A percentile compares a stretch with the other conserved stretches of the same genome.
These are phyloP conservation scores for Sinella curviseta DNA, from an alignment of 1,140 invertebrate species.

Conservation along the genomic window DNA sequence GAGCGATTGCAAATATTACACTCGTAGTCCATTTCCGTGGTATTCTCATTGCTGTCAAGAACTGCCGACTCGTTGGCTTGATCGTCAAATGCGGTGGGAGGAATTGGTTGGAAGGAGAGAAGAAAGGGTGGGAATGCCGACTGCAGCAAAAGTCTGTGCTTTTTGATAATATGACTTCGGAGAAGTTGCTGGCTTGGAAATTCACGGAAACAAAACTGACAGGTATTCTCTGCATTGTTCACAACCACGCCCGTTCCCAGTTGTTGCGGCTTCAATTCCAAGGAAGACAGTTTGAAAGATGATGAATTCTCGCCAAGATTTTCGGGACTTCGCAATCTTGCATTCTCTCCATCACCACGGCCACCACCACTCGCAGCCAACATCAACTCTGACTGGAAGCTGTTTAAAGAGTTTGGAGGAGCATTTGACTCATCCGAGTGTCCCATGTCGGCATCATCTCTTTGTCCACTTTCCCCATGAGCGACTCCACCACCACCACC, in stretches of 20 bases:
- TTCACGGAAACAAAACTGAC: constrained; percentile 43
- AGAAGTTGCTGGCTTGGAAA: constrained; percentile 36
- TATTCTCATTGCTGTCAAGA: constrained; percentile 27
- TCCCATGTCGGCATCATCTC: neutral
- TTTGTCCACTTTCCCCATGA: constrained; percentile 6
- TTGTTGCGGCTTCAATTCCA: constrained; percentile 30
- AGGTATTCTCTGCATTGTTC: constrained; percentile 30
- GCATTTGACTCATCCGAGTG: constrained; percentile 7
- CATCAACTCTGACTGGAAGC: constrained; percentile 29
- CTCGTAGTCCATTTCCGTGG: constrained; percentile 53
- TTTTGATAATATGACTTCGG: constrained; percentile 38
- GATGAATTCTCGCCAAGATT: constrained; percentile 18
- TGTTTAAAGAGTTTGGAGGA: constrained; percentile 11
- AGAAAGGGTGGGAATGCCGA: constrained; percentile 41
- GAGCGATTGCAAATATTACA: constrained; percentile 62
- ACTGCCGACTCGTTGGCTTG: neutral
- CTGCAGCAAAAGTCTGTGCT: constrained; percentile 40
- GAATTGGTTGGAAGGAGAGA: constrained; percentile 33
- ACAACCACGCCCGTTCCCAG: neutral
- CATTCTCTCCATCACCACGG: constrained; percentile 51
- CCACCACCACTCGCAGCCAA: constrained; percentile 39
- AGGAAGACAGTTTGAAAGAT: constrained; percentile 34
- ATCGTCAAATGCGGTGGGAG: constrained; percentile 26
- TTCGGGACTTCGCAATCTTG: constrained; percentile 35
- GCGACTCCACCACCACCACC: neutral